phyloP scores from a whole-genome alignment of 2,888 invertebrate species.

The Andrena praecox region DNA sequence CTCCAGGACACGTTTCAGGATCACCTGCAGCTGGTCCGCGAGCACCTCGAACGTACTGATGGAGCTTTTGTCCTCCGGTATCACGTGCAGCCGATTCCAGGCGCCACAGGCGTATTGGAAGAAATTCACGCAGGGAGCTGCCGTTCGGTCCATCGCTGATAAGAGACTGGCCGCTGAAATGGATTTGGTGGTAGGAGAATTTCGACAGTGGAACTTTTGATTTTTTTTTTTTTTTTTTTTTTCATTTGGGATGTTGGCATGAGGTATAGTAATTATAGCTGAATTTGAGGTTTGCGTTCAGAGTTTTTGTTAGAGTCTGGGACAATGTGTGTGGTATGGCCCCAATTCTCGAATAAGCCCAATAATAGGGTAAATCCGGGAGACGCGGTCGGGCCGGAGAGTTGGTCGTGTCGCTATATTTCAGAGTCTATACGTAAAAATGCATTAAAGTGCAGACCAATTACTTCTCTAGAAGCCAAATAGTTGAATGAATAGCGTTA shows the following conservation, averaged over 20 bases:
- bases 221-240: not conserved
- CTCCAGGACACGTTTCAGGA: constrained; percentile 91
- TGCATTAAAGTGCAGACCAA: no score
- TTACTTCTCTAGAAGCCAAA: no score
- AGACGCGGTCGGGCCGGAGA: no score
- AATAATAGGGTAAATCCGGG: no score
- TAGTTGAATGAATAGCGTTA: no score
- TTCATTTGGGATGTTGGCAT: not conserved
- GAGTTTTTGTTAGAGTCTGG: no score
- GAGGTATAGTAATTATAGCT: no score
- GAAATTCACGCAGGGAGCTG: constrained; percentile 93
- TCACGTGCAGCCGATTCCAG: constrained; percentile 94
- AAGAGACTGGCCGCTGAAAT: constrained; percentile 91
- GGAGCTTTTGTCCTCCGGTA: constrained; percentile 93
- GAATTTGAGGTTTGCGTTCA: no score
- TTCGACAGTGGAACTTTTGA: not conserved
- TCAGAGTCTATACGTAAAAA: no score
- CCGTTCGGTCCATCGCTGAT: constrained; percentile 91
- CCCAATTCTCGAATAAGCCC: no score
- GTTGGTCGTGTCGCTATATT: no score
- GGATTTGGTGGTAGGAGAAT: not conserved
- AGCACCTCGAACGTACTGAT: constrained; percentile 95
- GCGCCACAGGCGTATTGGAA: constrained; percentile 95
- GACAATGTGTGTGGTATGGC: no score
- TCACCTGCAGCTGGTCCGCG: constrained; percentile 93